These are phyloP conservation scores for Caenorhabditis sulstoni DNA, from an alignment of 2,888 invertebrate genomes.

Conservation along the genomic window DNA sequence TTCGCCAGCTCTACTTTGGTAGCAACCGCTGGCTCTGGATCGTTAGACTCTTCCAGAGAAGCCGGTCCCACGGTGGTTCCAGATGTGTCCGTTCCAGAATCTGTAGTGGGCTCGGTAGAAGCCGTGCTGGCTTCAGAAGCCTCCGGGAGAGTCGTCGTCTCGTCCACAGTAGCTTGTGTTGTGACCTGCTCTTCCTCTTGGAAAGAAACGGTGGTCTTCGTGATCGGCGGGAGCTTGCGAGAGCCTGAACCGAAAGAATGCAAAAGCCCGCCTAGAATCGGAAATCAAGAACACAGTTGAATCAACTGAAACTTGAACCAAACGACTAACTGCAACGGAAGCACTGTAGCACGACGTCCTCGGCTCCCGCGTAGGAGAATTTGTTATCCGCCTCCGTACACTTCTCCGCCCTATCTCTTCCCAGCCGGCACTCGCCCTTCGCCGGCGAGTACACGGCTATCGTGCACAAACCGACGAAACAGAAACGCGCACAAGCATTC, in stretches of 20 bases:
- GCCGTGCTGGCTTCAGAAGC: constrained; percentile 32
- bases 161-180: constrained; percentile 36
- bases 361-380: constrained; percentile 53
- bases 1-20: constrained; percentile 60
- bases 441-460: constrained; percentile 74
- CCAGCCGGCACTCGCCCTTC: constrained; percentile 64
- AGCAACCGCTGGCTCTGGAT: constrained; percentile 48
- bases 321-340: constrained; percentile 76
- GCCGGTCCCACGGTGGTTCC: constrained; percentile 25
- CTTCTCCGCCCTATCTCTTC: constrained; percentile 58
- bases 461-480: constrained; percentile 76
- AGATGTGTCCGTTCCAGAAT: too few relatives aligned
- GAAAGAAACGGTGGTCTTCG: constrained; percentile 49
- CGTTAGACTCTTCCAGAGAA: constrained; percentile 46
- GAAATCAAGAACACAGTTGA: constrained; percentile 14
- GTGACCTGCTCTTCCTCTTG: constrained; percentile 55
- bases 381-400: constrained; percentile 60
- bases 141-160: constrained; percentile 1
- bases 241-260: constrained; percentile 31
- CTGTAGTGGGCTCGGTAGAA: too few relatives aligned
- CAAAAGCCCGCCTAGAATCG: neutral
- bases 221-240: constrained; percentile 29
- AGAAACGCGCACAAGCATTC: constrained; percentile 77
- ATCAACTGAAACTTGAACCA: constrained; percentile 37
- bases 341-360: constrained; percentile 73